phyloP scores from a whole-genome alignment of 2,113 vertebrate species.

The Seriola dumerili region DNA sequence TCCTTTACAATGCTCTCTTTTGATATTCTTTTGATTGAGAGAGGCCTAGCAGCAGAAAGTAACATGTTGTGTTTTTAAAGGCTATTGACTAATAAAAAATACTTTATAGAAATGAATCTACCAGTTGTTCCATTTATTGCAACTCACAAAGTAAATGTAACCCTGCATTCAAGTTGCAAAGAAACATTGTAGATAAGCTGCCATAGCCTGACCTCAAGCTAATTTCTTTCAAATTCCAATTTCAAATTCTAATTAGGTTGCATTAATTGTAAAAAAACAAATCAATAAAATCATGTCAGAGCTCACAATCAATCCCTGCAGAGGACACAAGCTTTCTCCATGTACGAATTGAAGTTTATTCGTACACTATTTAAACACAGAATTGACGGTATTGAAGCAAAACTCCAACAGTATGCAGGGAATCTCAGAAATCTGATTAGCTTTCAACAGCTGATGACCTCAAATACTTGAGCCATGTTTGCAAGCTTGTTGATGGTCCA shows the following conservation, averaged over 20 bases:
- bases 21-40: no score
- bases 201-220: no score
- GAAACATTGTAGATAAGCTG: no score
- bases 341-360: not conserved
- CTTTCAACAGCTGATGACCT: constrained; percentile 9
- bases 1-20: no score
- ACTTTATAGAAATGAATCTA: not conserved
- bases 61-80: not conserved
- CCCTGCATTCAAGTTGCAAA: no score
- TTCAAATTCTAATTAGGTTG: no score
- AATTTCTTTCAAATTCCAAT: no score
- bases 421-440: constrained; percentile 7
- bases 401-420: not conserved
- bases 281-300: no score
- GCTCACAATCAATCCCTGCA: no score
- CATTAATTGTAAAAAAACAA: no score
- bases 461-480: constrained; percentile 24
- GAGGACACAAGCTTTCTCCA: no score
- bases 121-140: not conserved
- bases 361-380: constrained; percentile 10
- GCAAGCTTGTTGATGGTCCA: constrained; percentile 40
- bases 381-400: constrained; percentile 8
- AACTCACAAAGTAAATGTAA: not conserved
- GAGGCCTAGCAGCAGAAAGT: no score
- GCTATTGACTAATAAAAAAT: not conserved